These are phyloP conservation scores for Phoxinus dragarum DNA, from an alignment of 2,797 vertebrate species.

Conservation along the genomic window DNA sequence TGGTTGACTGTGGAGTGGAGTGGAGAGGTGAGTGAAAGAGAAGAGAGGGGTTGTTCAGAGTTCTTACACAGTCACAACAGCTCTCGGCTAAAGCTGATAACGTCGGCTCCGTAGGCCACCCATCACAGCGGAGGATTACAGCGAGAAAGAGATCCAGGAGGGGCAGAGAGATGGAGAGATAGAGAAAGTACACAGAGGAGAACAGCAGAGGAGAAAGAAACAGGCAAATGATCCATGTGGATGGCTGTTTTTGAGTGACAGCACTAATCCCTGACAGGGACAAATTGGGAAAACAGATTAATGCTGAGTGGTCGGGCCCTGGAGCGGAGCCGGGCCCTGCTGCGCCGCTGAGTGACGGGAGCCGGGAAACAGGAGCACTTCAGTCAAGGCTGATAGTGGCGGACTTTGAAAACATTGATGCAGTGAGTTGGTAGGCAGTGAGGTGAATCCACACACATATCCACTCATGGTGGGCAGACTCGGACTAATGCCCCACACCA, in stretches of 20 bases:
- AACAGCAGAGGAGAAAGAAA: slow-evolving; percentile 8
- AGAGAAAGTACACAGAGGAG: slow-evolving; percentile 39
- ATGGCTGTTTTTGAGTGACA: slow-evolving; percentile 72
- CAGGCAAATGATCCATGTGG: slow-evolving; percentile 54
- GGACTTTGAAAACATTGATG: slow-evolving; percentile 23
- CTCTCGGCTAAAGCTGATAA: slow-evolving; percentile 57
- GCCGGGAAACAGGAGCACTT: slow-evolving; percentile 60
- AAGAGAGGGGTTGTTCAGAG: slow-evolving; percentile 42
- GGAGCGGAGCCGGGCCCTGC: slow-evolving; percentile 63
- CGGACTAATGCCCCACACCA: slow-evolving; percentile 65
- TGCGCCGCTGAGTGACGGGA: slow-evolving; percentile 62
- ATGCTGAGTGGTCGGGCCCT: slow-evolving; percentile 67
- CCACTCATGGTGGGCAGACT: slow-evolving; percentile 57
- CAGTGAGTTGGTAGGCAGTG: slow-evolving; percentile 29
- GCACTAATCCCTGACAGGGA: slow-evolving; percentile 71
- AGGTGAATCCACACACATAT: slow-evolving; percentile 53
- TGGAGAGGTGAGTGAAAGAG: slow-evolving; percentile 33
- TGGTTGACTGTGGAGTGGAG: slow-evolving; percentile 42
- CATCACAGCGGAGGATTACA: slow-evolving; percentile 47
- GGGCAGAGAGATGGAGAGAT: slow-evolving; percentile 47
- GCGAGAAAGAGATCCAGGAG: slow-evolving; percentile 43
- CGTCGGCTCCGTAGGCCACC: slow-evolving; percentile 41
- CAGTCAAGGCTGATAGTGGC: slow-evolving; percentile 47
- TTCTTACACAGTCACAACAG: slow-evolving; percentile 55
- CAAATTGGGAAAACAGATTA: slow-evolving; percentile 75